Evolutionary conservation across 2,113 vertebrate genomes (phyloP).

Genomic region (Myrmecobius fasciatus): DNA sequence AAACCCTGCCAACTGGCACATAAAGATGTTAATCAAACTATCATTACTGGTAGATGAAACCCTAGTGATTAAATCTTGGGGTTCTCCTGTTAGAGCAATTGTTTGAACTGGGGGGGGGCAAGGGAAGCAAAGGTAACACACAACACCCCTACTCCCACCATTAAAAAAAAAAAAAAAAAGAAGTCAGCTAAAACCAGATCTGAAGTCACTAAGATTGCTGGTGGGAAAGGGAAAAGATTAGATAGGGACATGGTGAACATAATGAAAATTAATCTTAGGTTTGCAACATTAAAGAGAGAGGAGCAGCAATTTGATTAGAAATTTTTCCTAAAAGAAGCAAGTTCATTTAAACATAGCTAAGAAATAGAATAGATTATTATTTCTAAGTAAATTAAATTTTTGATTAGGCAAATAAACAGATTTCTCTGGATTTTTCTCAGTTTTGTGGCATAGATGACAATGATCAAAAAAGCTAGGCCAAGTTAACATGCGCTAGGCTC

Average conservation of each 20-base stretch:
- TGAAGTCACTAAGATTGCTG: conserved; percentile 65
- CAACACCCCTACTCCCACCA: not conserved
- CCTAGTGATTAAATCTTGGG: conserved; percentile 63
- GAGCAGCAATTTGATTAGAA: conserved; percentile 19
- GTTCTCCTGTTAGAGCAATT: conserved; percentile 48
- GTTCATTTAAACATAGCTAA: conserved; percentile 18
- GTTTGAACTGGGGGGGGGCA: conserved; percentile 50
- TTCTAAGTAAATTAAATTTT: conserved; percentile 25
- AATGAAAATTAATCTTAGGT: conserved; percentile 26
- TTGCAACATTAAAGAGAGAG: conserved; percentile 16
- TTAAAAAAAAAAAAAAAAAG: not conserved
- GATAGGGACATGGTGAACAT: conserved; percentile 12
- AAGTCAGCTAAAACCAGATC: conserved; percentile 76
- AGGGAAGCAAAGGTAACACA: conserved; percentile 8
- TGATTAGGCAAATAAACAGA: not conserved
- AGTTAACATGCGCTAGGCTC: not conserved
- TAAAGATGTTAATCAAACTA: conserved; percentile 47
- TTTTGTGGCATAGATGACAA: not conserved
- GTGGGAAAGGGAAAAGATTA: conserved; percentile 38
- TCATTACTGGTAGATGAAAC: not conserved
- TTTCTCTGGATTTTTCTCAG: not conserved
- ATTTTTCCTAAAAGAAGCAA: not conserved
- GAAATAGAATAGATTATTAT: conserved; percentile 25
- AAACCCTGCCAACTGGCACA: conserved; percentile 34
- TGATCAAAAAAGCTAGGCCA: not conserved